Base-by-base conservation (phyloP, 64 coral and sea anemone genomes). In the Stichodactyla mertensii region DNA sequence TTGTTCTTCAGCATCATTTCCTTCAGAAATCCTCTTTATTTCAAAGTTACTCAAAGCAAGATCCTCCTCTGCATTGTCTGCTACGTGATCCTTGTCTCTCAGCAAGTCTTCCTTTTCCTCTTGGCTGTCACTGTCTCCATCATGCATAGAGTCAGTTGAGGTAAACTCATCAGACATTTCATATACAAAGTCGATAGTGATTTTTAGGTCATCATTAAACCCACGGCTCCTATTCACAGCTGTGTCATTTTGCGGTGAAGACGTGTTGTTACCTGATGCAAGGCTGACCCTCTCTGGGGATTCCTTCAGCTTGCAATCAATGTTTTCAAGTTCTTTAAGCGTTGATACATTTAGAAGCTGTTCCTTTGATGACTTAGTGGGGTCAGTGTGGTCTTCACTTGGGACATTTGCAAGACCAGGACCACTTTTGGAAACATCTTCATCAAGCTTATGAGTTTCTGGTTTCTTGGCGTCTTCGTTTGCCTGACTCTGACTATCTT, bases 131-230 rank as follows among this genome's bases (percentile, higher is more conserved):
- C 36, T 45, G 36, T 45, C 36, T 45, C 36, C 36, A 45, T 45
- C 36, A 2, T 45, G 56, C 56, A 11, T 15, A 58, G 56, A 74
- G 8, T 36, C 10, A 4, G 8, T 27, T 31, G n/a, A 26, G 24
- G 22, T 74, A 6, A 74, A 74, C 23, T 74, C 69, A 74, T 74
- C 69, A 74, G 69, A 74, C 27, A 23, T 74, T 74, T 74, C 69
- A 74, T 74, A 74, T 31, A 13, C 69, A 5, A 74, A 74, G 24
- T 74, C 16, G 10, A 74, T 74, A 74, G 24, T 12, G 8, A 74
- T 74, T 8, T 74, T 74, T 2, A 10, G 11, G n/a, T 74, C 8
- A 14, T 74, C 69, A 12, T 6, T 74, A 13, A 74, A 74, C 5
- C 69, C 24, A 11, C 69, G 69, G 10, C n/a, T 27, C 16, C 0